Conservation (phyloP, 1,140 invertebrate genomes). For the Drosophila santomea region DNA sequence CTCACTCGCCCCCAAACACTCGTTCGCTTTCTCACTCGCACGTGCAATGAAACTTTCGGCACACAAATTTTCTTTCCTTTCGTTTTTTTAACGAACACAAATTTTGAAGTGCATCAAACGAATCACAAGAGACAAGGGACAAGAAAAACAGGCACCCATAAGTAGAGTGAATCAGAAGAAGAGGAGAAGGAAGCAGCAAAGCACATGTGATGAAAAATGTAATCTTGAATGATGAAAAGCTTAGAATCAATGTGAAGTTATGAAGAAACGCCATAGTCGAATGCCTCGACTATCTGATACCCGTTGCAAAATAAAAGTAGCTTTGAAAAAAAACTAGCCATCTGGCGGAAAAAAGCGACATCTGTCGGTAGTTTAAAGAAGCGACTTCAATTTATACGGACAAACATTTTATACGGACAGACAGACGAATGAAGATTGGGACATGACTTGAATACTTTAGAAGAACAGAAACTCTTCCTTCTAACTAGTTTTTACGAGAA, state of each 20-base stretch:
- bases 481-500: too few species aligned
- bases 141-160: background rate
- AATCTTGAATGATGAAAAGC: background rate
- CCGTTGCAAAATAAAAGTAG: too few species aligned
- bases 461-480: too few species aligned
- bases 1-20: conserved; percentile 30
- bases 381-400: too few species aligned
- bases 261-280: background rate
- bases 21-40: conserved; percentile 45
- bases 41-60: conserved; percentile 29
- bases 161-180: conserved; percentile 7
- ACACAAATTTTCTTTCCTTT: background rate
- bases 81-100: background rate
- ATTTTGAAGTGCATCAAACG: conserved; percentile 6
- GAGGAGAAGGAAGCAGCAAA: background rate
- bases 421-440: too few species aligned
- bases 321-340: too few species aligned
- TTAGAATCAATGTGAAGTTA: background rate
- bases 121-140: conserved; percentile 31
- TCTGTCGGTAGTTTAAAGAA: too few species aligned
- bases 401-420: too few species aligned
- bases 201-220: background rate
- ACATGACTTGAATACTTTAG: too few species aligned
- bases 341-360: too few species aligned
- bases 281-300: too few species aligned